Percentiles rank a stretch among this genome's conserved stretches.
Conservation (phyloP, 2,113 vertebrate genomes). For the Fregetta grallaria region DNA sequence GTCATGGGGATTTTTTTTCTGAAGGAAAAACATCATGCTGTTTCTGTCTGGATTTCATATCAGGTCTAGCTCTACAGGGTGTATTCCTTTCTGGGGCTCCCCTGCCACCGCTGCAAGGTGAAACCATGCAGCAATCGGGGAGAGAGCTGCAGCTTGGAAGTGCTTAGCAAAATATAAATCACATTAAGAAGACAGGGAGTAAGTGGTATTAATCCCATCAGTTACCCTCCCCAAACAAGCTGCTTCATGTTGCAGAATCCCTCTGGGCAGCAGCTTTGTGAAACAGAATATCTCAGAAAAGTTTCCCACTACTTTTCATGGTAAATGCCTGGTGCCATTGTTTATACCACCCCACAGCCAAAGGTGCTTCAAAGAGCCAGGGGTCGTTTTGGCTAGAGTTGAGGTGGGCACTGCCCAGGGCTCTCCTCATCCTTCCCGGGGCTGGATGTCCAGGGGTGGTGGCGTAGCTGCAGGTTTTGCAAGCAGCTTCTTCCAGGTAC, state of each 20-base stretch:
- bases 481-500: background rate
- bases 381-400: background rate
- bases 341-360: background rate
- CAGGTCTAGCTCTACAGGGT: background rate
- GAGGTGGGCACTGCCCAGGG: background rate
- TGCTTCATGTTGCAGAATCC: background rate
- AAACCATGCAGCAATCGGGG: rapidly evolving
- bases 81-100: background rate
- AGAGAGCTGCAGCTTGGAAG: background rate
- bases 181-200: background rate
- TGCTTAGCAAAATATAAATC: background rate
- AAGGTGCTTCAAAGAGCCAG: background rate
- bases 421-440: background rate
- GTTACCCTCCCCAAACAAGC: background rate
- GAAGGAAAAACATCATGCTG: background rate
- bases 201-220: conserved; percentile 10
- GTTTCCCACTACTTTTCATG: background rate
- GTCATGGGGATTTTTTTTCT: background rate
- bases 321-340: rapidly evolving
- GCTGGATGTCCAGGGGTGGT: background rate
- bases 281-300: background rate
- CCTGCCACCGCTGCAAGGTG: background rate
- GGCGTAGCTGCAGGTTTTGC: background rate
- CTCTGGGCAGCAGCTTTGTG: background rate
- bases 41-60: background rate